Percentiles rank a stretch among this genome's conserved stretches.
Evolutionary conservation across 2,888 invertebrate genomes (phyloP).

Genomic region (Leptarthrus brevirostris): DNA sequence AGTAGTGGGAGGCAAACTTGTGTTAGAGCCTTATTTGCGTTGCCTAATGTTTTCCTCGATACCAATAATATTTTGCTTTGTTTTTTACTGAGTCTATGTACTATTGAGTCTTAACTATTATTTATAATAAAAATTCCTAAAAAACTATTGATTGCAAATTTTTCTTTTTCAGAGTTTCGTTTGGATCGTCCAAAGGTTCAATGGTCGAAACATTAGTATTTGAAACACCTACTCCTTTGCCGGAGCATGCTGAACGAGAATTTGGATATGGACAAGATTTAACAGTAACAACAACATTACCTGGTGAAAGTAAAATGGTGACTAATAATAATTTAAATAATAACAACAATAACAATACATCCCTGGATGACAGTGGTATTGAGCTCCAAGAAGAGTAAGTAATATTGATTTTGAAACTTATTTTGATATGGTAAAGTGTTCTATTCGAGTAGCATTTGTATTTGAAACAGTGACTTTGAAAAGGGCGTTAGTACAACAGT

Average conservation of each 20-base stretch:
- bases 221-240: slow-evolving; percentile 81
- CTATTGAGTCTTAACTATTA: too few species aligned
- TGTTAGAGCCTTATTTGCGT: too few species aligned
- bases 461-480: too few species aligned
- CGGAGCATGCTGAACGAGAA: slow-evolving; percentile 68
- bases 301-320: slow-evolving; percentile 70
- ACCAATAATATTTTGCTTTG: too few species aligned
- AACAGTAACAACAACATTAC: slow-evolving; percentile 68
- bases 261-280: slow-evolving; percentile 61
- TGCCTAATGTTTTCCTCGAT: too few species aligned
- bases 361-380: slow-evolving; percentile 65
- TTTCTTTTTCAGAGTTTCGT: slow-evolving; percentile 80
- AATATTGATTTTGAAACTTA: not conserved
- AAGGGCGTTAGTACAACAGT: too few species aligned
- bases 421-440: not conserved
- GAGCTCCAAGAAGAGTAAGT: slow-evolving; percentile 67
- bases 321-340: slow-evolving; percentile 50
- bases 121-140: too few species aligned
- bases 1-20: too few species aligned
- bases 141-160: too few species aligned
- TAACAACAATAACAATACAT: slow-evolving; percentile 53
- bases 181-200: slow-evolving; percentile 93
- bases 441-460: too few species aligned
- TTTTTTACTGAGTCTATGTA: too few species aligned
- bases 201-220: slow-evolving; percentile 95